phyloP scores from a whole-genome alignment of 2,888 invertebrate species.

The Chydorus sphaericus region DNA sequence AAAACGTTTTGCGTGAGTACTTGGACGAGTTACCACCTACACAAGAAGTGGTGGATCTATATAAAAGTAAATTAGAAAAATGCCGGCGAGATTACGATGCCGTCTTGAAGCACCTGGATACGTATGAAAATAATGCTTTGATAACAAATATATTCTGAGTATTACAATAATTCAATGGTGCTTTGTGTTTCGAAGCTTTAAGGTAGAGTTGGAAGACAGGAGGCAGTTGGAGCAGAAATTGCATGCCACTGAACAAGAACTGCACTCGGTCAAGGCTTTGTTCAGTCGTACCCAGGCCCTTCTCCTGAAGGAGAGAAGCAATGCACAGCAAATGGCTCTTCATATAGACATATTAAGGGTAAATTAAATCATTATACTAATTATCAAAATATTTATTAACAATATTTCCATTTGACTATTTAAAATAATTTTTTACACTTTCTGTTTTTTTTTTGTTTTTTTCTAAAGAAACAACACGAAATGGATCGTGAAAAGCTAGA shows the following conservation, averaged over 20 bases:
- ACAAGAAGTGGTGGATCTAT: slow-evolving; percentile 3
- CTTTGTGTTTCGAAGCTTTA: not conserved
- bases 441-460: not conserved
- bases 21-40: not conserved
- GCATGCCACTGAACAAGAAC: not conserved
- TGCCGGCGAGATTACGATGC: not conserved
- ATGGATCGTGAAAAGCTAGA: slow-evolving; percentile 5
- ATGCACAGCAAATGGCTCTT: slow-evolving; percentile 6
- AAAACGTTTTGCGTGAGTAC: no score
- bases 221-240: no score
- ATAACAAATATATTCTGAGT: no score
- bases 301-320: not conserved
- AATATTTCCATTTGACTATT: no score
- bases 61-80: slow-evolving; percentile 3
- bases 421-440: no score
- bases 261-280: not conserved
- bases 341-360: slow-evolving; percentile 6
- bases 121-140: not conserved
- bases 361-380: not conserved
- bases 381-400: not conserved
- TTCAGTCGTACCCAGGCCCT: not conserved
- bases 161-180: not conserved
- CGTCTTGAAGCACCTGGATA: not conserved
- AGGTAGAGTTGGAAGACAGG: not conserved
- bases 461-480: slow-evolving; percentile 1